Percentiles rank a stretch among this genome's conserved stretches.
phyloP scores from a whole-genome alignment of 2,888 invertebrate species.

The Agrotis segetum region DNA sequence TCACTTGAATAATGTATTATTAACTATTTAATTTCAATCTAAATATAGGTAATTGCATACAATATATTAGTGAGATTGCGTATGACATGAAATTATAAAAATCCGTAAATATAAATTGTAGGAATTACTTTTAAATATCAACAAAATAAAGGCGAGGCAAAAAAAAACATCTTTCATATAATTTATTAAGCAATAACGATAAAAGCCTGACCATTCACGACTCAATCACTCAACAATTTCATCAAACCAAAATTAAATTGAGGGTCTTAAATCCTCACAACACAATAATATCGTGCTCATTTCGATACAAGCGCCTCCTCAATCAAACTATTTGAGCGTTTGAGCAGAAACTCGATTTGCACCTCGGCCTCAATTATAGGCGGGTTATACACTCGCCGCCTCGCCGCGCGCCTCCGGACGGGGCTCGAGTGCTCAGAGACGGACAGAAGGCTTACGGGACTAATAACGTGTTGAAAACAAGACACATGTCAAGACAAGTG shows the following conservation, averaged over 20 bases:
- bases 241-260: slow-evolving; percentile 1
- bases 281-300: slow-evolving; percentile 26
- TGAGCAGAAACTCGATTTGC: slow-evolving; percentile 63
- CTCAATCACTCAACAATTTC: background rate
- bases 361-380: slow-evolving; percentile 65
- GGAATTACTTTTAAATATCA: background rate
- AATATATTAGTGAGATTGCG: background rate
- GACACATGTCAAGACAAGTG: background rate
- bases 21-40: background rate
- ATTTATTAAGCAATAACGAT: background rate
- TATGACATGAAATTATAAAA: background rate
- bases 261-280: slow-evolving; percentile 1
- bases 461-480: slow-evolving; percentile 5
- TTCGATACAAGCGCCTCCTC: slow-evolving; percentile 26
- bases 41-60: background rate
- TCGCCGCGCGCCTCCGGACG: slow-evolving; percentile 30
- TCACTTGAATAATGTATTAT: background rate
- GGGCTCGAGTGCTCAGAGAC: background rate
- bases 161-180: background rate
- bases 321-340: slow-evolving; percentile 56
- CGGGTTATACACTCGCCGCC: slow-evolving; percentile 41
- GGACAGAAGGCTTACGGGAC: slow-evolving; percentile 27
- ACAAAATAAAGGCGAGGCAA: background rate
- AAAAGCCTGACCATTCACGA: background rate
- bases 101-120: background rate